These are phyloP conservation scores for Tragelaphus imberbis DNA, from an alignment of 2,113 vertebrate genomes.

Conservation along the genomic window DNA sequence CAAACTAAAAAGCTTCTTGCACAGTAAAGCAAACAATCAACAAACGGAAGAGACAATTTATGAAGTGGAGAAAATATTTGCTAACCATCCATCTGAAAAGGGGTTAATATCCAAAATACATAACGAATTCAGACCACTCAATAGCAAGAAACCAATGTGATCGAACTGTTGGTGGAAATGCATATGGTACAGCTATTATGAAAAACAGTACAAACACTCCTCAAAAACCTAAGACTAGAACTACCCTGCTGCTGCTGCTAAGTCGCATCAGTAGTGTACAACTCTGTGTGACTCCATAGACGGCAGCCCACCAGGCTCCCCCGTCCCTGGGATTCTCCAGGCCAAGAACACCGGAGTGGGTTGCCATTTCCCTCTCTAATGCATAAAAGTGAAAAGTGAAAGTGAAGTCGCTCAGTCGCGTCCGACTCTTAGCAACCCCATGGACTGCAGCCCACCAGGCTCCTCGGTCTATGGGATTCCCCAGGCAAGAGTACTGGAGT, in stretches of 20 bases:
- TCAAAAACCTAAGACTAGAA: background rate
- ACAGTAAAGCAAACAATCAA: background rate
- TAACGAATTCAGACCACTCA: background rate
- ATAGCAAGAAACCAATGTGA: background rate
- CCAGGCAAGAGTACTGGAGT: too few relatives aligned
- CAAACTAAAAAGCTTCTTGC: background rate
- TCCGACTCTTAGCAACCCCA: background rate
- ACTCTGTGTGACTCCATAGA: too few relatives aligned
- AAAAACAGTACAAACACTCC: background rate
- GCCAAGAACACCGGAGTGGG: too few relatives aligned
- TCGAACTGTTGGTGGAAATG: background rate
- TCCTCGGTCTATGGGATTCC: background rate
- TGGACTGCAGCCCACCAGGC: background rate
- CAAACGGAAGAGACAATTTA: background rate
- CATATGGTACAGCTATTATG: background rate
- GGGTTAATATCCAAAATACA: background rate
- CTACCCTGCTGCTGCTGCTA: background rate
- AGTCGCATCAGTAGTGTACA: rapidly evolving
- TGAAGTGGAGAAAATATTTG: background rate
- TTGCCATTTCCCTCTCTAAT: too few relatives aligned
- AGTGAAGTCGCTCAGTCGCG: too few relatives aligned
- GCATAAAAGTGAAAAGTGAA: too few relatives aligned
- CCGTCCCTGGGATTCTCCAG: too few relatives aligned
- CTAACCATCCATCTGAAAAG: background rate
- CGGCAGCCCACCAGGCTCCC: too few relatives aligned